Evolutionary conservation across 2,888 invertebrate species (phyloP).

Genomic region (Sepiola atlantica): DNA sequence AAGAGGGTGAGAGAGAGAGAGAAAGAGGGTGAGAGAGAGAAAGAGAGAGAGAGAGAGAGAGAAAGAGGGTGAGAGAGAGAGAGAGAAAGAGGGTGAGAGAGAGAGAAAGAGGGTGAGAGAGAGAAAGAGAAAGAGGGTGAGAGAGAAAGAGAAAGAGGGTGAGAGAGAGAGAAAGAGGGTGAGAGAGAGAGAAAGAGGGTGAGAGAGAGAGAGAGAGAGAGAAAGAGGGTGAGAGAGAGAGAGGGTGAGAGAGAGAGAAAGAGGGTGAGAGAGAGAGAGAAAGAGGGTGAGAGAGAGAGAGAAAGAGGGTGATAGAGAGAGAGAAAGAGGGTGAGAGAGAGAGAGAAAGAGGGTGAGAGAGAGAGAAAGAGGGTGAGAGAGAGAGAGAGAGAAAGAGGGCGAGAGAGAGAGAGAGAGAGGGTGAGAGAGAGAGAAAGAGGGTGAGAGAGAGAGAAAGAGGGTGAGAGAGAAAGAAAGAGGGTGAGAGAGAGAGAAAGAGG

Average conservation of each 20-base stretch:
- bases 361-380: not conserved
- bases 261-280: not conserved
- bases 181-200: too few relatives aligned
- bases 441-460: not conserved
- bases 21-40: not conserved
- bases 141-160: not conserved
- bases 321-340: not conserved
- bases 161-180: not conserved
- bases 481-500: not conserved
- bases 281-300: not conserved
- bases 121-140: not conserved
- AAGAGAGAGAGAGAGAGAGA: not conserved
- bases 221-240: too few relatives aligned
- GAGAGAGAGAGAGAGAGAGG: not conserved
- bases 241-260: not conserved
- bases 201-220: not conserved
- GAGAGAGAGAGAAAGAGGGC: not conserved
- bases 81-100: too few relatives aligned
- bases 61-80: not conserved
- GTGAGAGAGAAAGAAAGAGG: not conserved
- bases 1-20: not conserved
- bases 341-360: not conserved
- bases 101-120: not conserved
- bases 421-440: not conserved
- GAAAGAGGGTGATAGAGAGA: not conserved